Evolutionary conservation across 2,888 invertebrate genomes (phyloP).

Genomic region (Dinocampus coccinellae): DNA sequence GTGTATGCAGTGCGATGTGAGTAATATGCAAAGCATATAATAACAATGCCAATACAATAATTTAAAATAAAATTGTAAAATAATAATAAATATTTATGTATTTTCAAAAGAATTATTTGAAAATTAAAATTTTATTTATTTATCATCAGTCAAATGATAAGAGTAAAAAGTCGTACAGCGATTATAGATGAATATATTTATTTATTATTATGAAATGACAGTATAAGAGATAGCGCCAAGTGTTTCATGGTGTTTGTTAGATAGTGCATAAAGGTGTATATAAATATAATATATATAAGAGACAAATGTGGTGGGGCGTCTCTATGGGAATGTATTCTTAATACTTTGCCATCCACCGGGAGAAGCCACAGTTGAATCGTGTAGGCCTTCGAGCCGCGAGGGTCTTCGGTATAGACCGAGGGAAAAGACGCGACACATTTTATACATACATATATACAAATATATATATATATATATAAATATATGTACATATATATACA

Average conservation of each 20-base stretch:
- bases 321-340: conserved; percentile 50
- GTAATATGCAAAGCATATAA: too few relatives aligned
- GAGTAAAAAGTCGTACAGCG: too few relatives aligned
- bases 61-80: too few relatives aligned
- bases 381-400: conserved; percentile 49
- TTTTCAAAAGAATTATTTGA: too few relatives aligned
- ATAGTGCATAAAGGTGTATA: conserved; percentile 9
- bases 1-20: too few relatives aligned
- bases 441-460: neutral
- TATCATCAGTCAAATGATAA: too few relatives aligned
- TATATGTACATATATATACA: neutral
- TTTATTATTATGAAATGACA: neutral
- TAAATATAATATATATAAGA: conserved; percentile 4
- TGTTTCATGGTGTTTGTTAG: conserved; percentile 20
- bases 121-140: too few relatives aligned
- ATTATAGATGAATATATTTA: neutral
- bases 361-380: conserved; percentile 50
- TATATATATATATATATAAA: neutral
- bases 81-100: too few relatives aligned
- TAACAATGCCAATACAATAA: too few relatives aligned
- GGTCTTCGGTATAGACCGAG: conserved; percentile 37
- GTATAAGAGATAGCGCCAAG: neutral
- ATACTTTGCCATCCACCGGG: conserved; percentile 48
- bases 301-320: conserved; percentile 40
- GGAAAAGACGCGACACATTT: conserved; percentile 15